Evolutionary conservation across 1,140 invertebrate species (phyloP).

Genomic region (Sipha flava): DNA sequence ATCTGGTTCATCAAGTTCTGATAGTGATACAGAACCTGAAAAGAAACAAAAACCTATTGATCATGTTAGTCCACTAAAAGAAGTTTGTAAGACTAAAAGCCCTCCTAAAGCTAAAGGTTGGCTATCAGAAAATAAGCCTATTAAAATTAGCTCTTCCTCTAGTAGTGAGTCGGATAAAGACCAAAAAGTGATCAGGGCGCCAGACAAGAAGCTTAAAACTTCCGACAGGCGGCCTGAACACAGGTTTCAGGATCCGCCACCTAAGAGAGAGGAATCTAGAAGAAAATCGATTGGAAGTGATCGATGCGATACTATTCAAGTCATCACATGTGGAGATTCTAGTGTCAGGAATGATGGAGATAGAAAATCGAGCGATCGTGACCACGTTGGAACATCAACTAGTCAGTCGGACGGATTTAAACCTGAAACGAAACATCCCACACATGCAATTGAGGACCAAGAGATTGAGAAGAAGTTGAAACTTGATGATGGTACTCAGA

Average conservation of each 20-base stretch:
- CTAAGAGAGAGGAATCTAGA: conserved; percentile 62
- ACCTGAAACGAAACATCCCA: conserved; percentile 15
- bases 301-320: conserved; percentile 52
- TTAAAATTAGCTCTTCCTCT: conserved; percentile 21
- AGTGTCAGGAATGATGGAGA: conserved; percentile 45
- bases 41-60: conserved; percentile 11
- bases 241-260: conserved; percentile 60
- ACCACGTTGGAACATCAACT: conserved; percentile 29
- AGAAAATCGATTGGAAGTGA: conserved; percentile 44
- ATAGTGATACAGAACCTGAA: conserved; percentile 45
- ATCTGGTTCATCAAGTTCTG: conserved; percentile 46
- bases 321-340: conserved; percentile 53
- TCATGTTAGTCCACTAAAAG: conserved; percentile 29
- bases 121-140: conserved; percentile 28
- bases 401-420: conserved; percentile 7
- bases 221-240: conserved; percentile 67
- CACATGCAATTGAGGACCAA: conserved; percentile 28
- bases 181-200: conserved; percentile 57
- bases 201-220: conserved; percentile 78
- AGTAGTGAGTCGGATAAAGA: conserved; percentile 43
- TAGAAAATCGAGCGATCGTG: conserved; percentile 27
- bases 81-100: conserved; percentile 34
- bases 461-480: conserved; percentile 28
- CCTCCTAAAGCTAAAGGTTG: conserved; percentile 35
- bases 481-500: conserved; percentile 1